phyloP scores from a whole-genome alignment of 2,113 vertebrate genomes.

The Uropsilus gracilis region DNA sequence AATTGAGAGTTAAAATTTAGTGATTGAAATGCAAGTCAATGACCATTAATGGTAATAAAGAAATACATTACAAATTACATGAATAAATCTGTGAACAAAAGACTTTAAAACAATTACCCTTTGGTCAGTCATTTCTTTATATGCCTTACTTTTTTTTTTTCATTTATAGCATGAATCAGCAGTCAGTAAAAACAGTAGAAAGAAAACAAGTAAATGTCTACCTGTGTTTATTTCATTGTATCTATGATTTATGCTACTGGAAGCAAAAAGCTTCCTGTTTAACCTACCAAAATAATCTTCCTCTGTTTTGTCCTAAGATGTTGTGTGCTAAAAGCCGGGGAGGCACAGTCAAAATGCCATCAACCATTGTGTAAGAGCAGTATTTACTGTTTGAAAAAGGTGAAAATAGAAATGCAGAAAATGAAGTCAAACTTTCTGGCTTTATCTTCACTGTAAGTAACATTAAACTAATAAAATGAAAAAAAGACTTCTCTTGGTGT shows the following conservation, averaged over 20 bases:
- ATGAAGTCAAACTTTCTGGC: not conserved
- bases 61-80: not conserved
- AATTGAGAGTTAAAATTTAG: not conserved
- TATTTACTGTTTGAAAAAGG: not conserved
- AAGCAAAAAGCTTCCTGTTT: not conserved
- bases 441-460: not conserved
- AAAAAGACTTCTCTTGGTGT: not conserved
- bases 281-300: not conserved
- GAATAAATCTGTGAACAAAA: not conserved
- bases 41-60: not conserved
- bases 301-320: not conserved
- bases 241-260: not conserved
- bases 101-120: not conserved
- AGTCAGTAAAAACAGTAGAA: not conserved
- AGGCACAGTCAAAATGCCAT: not conserved
- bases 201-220: not conserved
- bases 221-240: not conserved
- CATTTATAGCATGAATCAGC: not conserved
- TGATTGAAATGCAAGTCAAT: not conserved
- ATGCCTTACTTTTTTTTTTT: not conserved
- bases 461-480: not conserved
- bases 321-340: not conserved
- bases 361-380: not conserved
- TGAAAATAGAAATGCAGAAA: slow-evolving; percentile 1
- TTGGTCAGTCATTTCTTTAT: not conserved